Conservation (phyloP, 2,113 vertebrate species). For the Setophaga kirtlandii region DNA sequence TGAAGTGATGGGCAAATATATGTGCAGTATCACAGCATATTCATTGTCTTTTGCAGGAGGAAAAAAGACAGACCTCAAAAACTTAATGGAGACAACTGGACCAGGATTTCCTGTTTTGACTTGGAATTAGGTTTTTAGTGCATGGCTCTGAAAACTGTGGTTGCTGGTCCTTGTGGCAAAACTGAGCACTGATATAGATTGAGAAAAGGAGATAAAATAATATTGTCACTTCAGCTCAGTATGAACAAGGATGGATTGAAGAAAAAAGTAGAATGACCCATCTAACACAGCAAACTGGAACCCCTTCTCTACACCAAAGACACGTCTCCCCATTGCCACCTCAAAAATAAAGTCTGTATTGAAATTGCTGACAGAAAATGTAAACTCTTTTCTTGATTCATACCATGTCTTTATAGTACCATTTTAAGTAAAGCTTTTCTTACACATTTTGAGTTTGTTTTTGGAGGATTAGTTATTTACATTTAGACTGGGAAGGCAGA, state of each 20-base stretch:
- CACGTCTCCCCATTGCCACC: not conserved
- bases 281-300: not conserved
- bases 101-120: not conserved
- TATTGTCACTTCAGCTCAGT: not conserved
- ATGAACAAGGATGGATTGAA: not conserved
- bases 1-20: not conserved
- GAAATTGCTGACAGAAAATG: not conserved
- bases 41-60: not conserved
- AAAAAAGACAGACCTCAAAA: not conserved
- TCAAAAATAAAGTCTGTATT: not conserved
- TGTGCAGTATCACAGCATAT: not conserved
- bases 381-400: not conserved
- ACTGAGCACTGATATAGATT: not conserved
- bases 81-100: not conserved
- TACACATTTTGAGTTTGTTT: not conserved
- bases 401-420: not conserved
- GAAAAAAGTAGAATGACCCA: not conserved
- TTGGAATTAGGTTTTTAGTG: not conserved
- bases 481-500: not conserved
- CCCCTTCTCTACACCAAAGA: not conserved
- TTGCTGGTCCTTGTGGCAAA: not conserved
- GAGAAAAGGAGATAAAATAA: not conserved
- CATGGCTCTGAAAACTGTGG: not conserved
- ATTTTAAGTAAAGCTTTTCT: not conserved
- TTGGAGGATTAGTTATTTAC: not conserved